Evolutionary conservation across 2,888 invertebrate genomes (phyloP), one percentile per base, ranked within the genome.

Genomic region (Cephus pygmeus): DNA sequence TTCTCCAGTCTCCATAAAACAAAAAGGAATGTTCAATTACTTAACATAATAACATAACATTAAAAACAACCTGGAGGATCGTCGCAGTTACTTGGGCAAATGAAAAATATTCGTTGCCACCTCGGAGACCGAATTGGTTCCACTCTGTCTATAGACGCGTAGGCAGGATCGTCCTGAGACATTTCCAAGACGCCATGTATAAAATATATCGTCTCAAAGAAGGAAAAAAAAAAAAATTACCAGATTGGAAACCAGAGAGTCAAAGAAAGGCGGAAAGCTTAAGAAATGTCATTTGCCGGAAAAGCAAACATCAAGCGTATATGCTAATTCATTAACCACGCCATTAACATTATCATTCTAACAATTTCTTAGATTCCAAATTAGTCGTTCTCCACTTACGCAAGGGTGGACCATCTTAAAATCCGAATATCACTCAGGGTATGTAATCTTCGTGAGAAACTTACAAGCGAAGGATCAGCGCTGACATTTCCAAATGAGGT

Each of bases 281-380:
- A 79, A 73, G 78, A 79, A 75, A 80, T 75, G 81, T 81, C 75
- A 82, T 84, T 81, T 81, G 81, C 82, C 73, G 71, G 34, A 73
- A 73, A 76, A 82, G 81, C 80, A 81, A 83, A 84, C 80, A 79
- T 56, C 81, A 87, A 85, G 83, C 84, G 81, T 83, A 84, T 82
- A 84, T 23, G 56, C 56, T 56, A 56, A 56, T 56, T 56, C 23
- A 9, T 56, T 56, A 56, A 56, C 23, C 23, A 56, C 56, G 56
- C 23, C 3, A 56, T 56, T 56, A 56, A 23, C 1, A 56, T 23
- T 56, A 23, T 9, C 56, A 0, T 23, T 56, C 23, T 56, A 4
- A 6, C 2, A 56, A 9, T 9, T 56, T 56, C 56, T 56, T 56
- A 56, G 9, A 56, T 56, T 56, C 9, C 56, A 56, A 56, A 56